Base-by-base conservation (phyloP, 1,140 invertebrate genomes). In the Thaumatotibia leucotreta region DNA sequence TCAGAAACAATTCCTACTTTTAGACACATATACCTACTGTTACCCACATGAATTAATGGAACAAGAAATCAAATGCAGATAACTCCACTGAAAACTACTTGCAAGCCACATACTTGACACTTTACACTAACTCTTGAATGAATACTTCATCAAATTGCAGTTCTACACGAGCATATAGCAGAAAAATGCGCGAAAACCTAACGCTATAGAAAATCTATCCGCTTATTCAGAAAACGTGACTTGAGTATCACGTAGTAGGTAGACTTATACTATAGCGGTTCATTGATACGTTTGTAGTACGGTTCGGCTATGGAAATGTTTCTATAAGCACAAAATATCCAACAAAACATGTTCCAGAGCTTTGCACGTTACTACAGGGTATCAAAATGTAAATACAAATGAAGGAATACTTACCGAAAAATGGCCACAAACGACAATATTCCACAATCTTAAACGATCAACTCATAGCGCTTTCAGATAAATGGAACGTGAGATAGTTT, bases 401-500 rank as follows among this genome's bases (percentile, higher is more conserved):
- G 72, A 75, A 78, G 64, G 73, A 75, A 78, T 68, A 86, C 81
- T 82, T 72, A 86, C 84, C 79, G 81, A 88, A 88, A 58, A 88
- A 90, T 89, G 84, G 86, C 85, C 76, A 82, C 82, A 86, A 86
- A 83, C 79, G 80, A 80, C 70, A 68, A 73, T 77, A 83, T 77
- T 67, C 73, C 74, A 79, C 66, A 65, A 68, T 76, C 75, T 76
- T 68, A 27, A 66, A 79, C 72, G 72, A 82, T 80, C 72, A 78
- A 72, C 72, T 76, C 74, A 76, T 80, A 77, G 71, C 72, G 68
- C 63, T 76, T 61, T 75, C 70, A 76, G 75, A 67, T 77, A 83
- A 80, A 84, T 80, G 72, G 82, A 82, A 84, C 82, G 85, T 89
- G 84, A 82, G 88, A 89, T 84, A 86, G 76, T 83, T 87, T 87